Conservation (phyloP, 2,113 vertebrate species). For the Phalacrocorax brasilianus region DNA sequence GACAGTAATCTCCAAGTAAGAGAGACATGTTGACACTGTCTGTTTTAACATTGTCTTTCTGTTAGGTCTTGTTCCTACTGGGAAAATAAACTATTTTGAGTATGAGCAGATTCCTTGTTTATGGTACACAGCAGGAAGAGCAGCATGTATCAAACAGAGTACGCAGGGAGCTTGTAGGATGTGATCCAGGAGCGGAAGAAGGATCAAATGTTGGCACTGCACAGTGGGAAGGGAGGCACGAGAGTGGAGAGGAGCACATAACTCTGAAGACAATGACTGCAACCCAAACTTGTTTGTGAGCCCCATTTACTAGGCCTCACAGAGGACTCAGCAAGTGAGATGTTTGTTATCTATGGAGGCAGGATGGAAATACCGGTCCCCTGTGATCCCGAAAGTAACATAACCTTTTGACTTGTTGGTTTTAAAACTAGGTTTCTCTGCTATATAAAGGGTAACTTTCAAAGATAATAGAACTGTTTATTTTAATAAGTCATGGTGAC, state of each 20-base stretch:
- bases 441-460: neutral
- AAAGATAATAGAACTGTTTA: neutral
- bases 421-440: neutral
- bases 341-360: neutral
- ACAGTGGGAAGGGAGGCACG: neutral
- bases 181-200: rapidly evolving
- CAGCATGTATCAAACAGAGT: neutral
- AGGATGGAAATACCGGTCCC: neutral
- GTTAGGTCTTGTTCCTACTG: neutral
- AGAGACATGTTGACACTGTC: neutral
- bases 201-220: neutral
- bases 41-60: neutral
- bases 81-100: constrained; percentile 9
- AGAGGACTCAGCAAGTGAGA: neutral
- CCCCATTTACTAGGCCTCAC: neutral
- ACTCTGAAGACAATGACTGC: neutral
- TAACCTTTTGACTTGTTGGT: neutral
- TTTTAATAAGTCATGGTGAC: neutral
- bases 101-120: neutral
- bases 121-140: neutral
- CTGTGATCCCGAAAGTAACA: neutral
- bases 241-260: neutral
- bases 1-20: neutral
- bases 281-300: neutral
- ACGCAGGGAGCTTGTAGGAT: neutral